Evolutionary conservation across 2,113 vertebrate genomes (phyloP), one percentile per base, ranked within the genome.

Genomic region (Callithrix jacchus): DNA sequence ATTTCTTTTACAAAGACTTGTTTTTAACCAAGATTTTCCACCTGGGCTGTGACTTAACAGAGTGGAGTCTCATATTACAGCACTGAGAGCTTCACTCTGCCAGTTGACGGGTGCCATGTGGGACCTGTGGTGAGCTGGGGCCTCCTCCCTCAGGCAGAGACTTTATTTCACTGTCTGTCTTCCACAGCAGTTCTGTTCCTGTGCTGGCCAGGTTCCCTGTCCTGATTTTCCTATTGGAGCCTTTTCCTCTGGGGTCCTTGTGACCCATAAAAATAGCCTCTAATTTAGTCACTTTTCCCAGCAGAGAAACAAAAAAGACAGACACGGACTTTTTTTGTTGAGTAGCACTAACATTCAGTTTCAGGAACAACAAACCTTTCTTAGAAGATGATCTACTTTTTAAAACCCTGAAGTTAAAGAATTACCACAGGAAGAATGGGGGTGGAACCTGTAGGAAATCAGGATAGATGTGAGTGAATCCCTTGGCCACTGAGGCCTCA

Each of bases 331-430:
- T 74, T 85, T 82, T 85, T 95, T 16, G 30, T 54, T 93, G 45
- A 83, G 2, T 25, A 94, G 40, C 32, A 56, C 37, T 90, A 71
- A 58, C 66, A 76, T 95, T 71, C 82, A 54, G 18, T 79, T 91
- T 96, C 70, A n/a, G 37, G 61, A 35, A 1, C 14, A 94, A 61
- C 17, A 74, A n/a, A 52, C 4, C 35, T 84, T 81, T 89, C 76
- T 93, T 18, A 18, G 42, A 89, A 68, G 40, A 74, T n/a, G 4
- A 94, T 87, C 76, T 93, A 85, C 30, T 89, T 89, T 95, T 95
- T 56, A 70, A 56, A 93, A 61, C 52, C 8, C 17, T 18, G 30
- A 79, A 91, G 49, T 66, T 93, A 68, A 89, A 85, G 91, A 76
- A 47, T 76, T 68, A 27, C 16, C 17, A 13, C 35, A 71, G 32